Evolutionary conservation across 2,113 vertebrate genomes (phyloP), one percentile per base, ranked within the genome.

Genomic region (Laticauda colubrina): DNA sequence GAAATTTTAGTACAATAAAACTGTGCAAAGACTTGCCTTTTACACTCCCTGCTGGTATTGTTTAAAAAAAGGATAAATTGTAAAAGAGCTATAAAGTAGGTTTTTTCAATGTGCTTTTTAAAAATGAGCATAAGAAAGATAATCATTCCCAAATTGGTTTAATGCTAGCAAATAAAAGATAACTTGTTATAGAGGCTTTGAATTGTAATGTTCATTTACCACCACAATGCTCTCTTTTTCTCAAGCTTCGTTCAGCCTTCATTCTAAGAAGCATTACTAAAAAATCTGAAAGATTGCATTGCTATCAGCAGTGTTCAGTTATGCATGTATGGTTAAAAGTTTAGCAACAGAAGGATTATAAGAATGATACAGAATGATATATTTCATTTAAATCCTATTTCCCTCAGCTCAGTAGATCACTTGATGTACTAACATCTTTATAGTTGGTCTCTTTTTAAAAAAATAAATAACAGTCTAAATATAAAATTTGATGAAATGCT

Each of bases 201-300:
- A 86, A 87, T 87, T 64, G 87, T 55, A 69, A 9, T 43, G 8
- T 54, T 55, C 9, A 34, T 53, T 87, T 86, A 90, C 85, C 29
- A 43, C 23, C 18, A 59, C 56, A 43, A 10, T 61, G 20, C 12
- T 34, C 21, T 34, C n/a, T 34, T 61, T 3, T 56, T 21, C 61
- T 51, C 88, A 89, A 89, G 69, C 54, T 93, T 93, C 55, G 64
- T 61, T 93, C 55, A 86, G n/a, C 53, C 75, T 90, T 86, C 45
- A 18, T 90, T 48, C 23, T 34, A 90, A 93, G 89, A 34, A 53
- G 55, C 45, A 90, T 92, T 86, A 88, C 20, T 88, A 12, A 11
- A 93, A 43, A 39, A n/a, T 57, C 26, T 93, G 69, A 90, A 90
- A 75, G 69, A 89, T 26, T 89, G 24, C 24, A 90, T 64, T 64